Evolutionary conservation across 35 echinoderm and acorn worm genomes (phyloP).

Genomic region (Amphiura filiformis): DNA sequence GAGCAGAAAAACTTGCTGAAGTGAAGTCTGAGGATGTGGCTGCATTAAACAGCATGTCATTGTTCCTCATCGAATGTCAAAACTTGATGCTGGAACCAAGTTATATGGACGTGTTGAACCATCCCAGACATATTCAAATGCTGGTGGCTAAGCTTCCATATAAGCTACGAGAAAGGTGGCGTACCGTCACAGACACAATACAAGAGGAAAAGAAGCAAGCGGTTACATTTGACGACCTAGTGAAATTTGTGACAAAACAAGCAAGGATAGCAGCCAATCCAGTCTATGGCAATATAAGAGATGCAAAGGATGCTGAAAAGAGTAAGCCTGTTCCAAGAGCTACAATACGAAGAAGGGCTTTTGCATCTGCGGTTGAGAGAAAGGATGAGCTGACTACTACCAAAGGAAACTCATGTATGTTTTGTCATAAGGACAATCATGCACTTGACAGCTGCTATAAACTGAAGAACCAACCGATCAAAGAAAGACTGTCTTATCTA

Average conservation of each 20-base stretch:
- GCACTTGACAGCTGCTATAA: not conserved
- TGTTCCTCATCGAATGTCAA: slow-evolving; percentile 13
- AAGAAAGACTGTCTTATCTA: not conserved
- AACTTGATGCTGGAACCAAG: not conserved
- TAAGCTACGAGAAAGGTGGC: slow-evolving; percentile 4
- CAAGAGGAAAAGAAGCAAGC: not conserved
- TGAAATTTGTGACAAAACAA: not conserved
- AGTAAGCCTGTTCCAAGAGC: not conserved
- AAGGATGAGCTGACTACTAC: not conserved
- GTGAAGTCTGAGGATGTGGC: not conserved
- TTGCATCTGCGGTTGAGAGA: too few relatives aligned
- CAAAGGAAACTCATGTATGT: not conserved
- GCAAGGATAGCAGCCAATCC: not conserved
- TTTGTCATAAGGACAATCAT: not conserved
- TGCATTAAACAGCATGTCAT: not conserved
- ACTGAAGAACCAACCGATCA: not conserved
- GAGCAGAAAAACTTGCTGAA: not conserved
- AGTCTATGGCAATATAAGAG: not conserved
- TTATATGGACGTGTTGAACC: not conserved
- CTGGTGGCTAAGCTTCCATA: not conserved
- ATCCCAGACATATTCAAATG: not conserved
- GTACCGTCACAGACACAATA: not conserved
- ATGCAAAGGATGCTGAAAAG: not conserved
- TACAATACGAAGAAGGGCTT: not conserved
- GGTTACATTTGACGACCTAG: not conserved